Evolutionary conservation across 1,140 invertebrate genomes (phyloP), one percentile per base, ranked within the genome.

Genomic region (Ruditapes philippinarum): DNA sequence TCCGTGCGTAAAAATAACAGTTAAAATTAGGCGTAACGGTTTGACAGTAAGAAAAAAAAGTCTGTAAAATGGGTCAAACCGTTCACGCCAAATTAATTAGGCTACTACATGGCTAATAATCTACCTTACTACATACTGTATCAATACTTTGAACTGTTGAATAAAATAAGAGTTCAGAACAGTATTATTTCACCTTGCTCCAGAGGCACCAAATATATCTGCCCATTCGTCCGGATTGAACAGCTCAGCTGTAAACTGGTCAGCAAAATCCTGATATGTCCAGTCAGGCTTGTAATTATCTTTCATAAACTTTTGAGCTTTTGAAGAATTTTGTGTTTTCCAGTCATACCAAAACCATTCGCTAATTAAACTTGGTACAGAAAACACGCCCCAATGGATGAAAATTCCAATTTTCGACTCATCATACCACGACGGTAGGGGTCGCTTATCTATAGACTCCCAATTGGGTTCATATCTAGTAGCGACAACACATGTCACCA

Each of bases 331-430:
- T 12, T 49, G 33, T 14, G 14, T 54, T 45, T 89, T 62, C 95
- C 95, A 96, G 1, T 89, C 12, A 31, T 81, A 45, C 95, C 95
- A 96, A 28, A 92, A 89, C 62, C 89, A 86, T 92, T 95, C 90
- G 91, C 83, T 91, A 51, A 89, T 28, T 80, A 94, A 95, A 51
- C 90, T 90, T 9, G 95, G 95, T 12, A 95, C 95, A 33, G 95
- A 94, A 87, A 95, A 95, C 11, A 95, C 93, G 17, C 95, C 95
- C 95, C 95, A 96, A 86, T 96, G 95, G 12, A 96, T 84, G 89
- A 96, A 96, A 68, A 96, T 96, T 12, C 95, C 95, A 51, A 96
- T 90, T 91, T 96, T 96, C 33, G 91, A 93, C 5, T 95, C 91
- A 68, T 96, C 95, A 83, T 93, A 96, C 95, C 95, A 96, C 4